Percentiles rank a stretch among this genome's conserved stretches.
Evolutionary conservation across 2,888 invertebrate species (phyloP).

Genomic region (Nebria salina): DNA sequence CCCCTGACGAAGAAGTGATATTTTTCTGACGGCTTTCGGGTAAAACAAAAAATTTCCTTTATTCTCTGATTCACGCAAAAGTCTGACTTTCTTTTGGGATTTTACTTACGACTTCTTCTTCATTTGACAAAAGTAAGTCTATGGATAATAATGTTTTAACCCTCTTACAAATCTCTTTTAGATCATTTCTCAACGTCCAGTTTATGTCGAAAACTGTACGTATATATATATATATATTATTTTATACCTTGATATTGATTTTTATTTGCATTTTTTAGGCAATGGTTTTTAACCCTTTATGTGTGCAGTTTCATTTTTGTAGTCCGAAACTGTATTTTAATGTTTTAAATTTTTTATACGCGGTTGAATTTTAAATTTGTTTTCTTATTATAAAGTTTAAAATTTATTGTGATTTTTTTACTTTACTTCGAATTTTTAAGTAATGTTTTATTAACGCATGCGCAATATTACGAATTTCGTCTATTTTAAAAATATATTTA

Average conservation of each 20-base stretch:
- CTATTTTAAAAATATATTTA: not conserved
- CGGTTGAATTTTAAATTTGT: not conserved
- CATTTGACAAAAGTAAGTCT: not conserved
- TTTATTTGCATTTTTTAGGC: no score
- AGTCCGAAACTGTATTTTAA: not conserved
- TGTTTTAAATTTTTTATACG: not conserved
- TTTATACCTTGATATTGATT: no score
- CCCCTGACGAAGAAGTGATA: slow-evolving; percentile 72
- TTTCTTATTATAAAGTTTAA: not conserved
- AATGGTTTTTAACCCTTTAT: no score
- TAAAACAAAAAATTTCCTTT: slow-evolving; percentile 57
- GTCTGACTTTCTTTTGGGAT: slow-evolving; percentile 48
- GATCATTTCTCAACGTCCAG: no score
- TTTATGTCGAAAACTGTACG: no score
- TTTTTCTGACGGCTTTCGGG: slow-evolving; percentile 72
- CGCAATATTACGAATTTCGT: not conserved
- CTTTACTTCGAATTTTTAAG: not conserved
- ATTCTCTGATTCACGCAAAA: slow-evolving; percentile 57
- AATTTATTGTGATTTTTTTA: not conserved
- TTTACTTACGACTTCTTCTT: not conserved
- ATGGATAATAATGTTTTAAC: not conserved
- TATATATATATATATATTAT: no score
- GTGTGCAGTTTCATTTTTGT: not conserved
- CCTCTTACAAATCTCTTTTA: not conserved
- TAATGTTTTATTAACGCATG: not conserved